Conservation (phyloP, 2,797 vertebrate species). For the Sylvia borin region DNA sequence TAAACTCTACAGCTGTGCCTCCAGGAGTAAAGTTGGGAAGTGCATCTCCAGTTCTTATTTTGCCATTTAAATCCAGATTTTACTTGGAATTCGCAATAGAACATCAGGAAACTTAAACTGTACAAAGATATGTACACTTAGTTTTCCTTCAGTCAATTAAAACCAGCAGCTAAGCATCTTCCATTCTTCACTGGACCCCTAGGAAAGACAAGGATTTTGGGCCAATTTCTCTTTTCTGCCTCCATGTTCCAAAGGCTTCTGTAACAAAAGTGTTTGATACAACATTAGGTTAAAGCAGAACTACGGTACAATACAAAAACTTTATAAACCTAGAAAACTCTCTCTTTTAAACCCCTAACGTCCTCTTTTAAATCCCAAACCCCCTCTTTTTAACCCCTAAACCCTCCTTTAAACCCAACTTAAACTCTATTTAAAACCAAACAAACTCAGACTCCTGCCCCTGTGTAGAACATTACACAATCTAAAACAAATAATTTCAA, state of each 20-base stretch:
- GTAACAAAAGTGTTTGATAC: neutral
- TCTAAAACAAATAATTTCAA: neutral
- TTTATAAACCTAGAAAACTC: neutral
- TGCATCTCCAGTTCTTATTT: neutral
- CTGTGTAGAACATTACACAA: neutral
- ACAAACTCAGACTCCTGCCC: neutral
- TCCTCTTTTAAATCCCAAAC: neutral
- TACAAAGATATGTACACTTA: fast-evolving
- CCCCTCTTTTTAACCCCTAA: neutral
- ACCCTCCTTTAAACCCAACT: neutral
- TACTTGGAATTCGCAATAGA: neutral
- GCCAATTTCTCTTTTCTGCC: neutral
- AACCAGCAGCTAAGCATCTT: neutral
- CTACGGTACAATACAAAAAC: neutral
- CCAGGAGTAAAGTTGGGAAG: neutral
- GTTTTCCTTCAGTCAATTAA: neutral
- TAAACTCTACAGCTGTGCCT: neutral
- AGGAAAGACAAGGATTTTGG: neutral
- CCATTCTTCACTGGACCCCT: neutral
- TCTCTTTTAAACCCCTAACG: neutral
- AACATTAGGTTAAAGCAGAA: neutral
- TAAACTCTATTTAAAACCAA: neutral
- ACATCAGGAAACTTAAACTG: neutral
- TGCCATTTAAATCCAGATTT: neutral
- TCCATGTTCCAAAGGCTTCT: neutral